Conservation (phyloP, 1,140 invertebrate genomes). For the Bombus consobrinus region DNA sequence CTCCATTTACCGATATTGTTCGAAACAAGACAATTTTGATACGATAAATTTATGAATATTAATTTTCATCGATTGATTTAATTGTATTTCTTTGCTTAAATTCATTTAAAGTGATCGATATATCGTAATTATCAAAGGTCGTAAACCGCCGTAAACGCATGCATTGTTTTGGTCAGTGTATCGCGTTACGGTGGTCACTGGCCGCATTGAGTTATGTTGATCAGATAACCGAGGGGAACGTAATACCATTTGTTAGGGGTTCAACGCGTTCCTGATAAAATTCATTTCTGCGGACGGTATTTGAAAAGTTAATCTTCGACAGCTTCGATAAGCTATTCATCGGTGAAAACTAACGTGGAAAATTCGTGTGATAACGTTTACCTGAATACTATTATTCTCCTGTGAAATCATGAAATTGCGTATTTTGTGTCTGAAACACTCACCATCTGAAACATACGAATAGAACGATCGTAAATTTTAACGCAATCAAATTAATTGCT, state of each 20-base stretch:
- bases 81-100: neutral
- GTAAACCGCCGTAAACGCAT: constrained; percentile 30
- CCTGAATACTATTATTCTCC: neutral
- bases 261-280: constrained; percentile 32
- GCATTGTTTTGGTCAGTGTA: constrained; percentile 52
- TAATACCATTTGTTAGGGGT: constrained; percentile 43
- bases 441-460: constrained; percentile 66
- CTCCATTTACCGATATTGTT: neutral
- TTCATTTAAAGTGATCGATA: constrained; percentile 24
- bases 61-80: neutral
- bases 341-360: neutral
- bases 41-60: neutral
- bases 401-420: neutral
- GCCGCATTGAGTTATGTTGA: constrained; percentile 52
- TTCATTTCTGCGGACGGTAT: constrained; percentile 20
- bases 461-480: neutral
- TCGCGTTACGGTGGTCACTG: constrained; percentile 51
- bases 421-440: constrained; percentile 12
- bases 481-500: neutral
- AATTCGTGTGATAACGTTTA: neutral
- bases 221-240: constrained; percentile 46
- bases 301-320: constrained; percentile 13
- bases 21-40: neutral
- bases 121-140: constrained; percentile 57
- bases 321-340: neutral